phyloP scores from a whole-genome alignment of 2,113 vertebrate species.

The Mirounga angustirostris region DNA sequence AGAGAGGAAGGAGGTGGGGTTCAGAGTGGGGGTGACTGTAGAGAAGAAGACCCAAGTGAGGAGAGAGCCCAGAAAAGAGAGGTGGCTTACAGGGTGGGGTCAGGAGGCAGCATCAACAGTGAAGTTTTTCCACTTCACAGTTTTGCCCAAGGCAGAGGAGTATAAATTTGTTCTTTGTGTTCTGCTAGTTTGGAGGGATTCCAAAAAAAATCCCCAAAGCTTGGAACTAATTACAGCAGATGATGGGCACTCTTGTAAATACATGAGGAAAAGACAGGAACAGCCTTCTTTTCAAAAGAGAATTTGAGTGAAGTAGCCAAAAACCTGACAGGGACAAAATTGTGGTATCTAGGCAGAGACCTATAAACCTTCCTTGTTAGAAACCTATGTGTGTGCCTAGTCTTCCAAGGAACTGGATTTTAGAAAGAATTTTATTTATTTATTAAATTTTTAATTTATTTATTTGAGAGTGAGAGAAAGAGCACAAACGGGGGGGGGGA shows the following conservation, averaged over 20 bases:
- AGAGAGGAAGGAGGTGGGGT: not conserved
- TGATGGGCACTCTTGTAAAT: constrained; percentile 21
- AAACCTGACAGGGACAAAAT: not conserved
- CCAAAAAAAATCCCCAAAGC: not conserved
- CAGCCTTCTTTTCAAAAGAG: constrained; percentile 18
- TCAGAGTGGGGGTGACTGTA: not conserved
- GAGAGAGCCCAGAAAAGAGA: not conserved
- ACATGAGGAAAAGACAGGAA: not conserved
- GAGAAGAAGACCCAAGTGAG: not conserved
- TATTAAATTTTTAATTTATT: too few relatives aligned
- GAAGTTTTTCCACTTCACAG: not conserved
- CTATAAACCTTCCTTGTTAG: not conserved
- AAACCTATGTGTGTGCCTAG: not conserved
- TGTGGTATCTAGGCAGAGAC: not conserved
- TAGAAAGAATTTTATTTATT: not conserved
- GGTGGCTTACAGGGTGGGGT: not conserved
- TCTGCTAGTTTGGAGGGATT: not conserved
- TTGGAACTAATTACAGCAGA: constrained; percentile 48
- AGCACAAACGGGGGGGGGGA: too few relatives aligned
- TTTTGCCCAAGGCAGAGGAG: not conserved
- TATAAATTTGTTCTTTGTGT: constrained; percentile 36
- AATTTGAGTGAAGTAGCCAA: not conserved
- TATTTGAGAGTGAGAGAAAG: too few relatives aligned
- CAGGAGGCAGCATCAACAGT: not conserved
- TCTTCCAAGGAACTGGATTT: not conserved